A percentile compares a stretch with the other conserved stretches of the same genome.
phyloP scores from a whole-genome alignment of 2,797 vertebrate species.

The Halcyon chelicuti region DNA sequence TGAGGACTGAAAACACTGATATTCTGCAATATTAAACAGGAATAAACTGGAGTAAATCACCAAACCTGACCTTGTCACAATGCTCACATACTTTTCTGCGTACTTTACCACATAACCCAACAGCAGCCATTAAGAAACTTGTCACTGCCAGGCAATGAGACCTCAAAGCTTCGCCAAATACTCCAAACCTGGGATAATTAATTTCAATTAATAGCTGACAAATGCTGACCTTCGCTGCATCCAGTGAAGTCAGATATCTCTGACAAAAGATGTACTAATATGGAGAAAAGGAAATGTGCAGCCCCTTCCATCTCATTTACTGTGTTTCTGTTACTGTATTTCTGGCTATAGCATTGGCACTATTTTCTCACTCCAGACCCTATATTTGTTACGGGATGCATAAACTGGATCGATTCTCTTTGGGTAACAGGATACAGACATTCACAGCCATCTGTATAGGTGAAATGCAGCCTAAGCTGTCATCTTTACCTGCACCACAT shows the following conservation, averaged over 20 bases:
- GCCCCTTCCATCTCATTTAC: not conserved
- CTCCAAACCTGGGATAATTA: not conserved
- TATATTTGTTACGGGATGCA: not conserved
- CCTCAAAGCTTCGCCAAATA: not conserved
- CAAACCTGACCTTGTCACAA: not conserved
- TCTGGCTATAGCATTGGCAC: not conserved
- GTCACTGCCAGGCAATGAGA: not conserved
- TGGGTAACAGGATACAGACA: not conserved
- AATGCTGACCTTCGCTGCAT: not conserved
- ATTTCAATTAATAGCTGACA: not conserved
- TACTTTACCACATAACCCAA: not conserved
- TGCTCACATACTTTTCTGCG: not conserved
- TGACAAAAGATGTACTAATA: not conserved
- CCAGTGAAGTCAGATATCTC: not conserved
- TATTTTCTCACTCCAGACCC: not conserved
- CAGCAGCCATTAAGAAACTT: not conserved
- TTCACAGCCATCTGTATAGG: not conserved
- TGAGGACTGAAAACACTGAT: not conserved
- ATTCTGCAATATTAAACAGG: not conserved
- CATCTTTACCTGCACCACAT: accelerated
- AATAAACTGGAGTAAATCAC: not conserved
- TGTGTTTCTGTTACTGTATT: not conserved
- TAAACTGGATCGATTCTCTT: not conserved
- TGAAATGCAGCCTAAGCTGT: not conserved
- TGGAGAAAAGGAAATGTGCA: not conserved